phyloP scores from a whole-genome alignment of 2,797 vertebrate species.

The Myotis pilosus region DNA sequence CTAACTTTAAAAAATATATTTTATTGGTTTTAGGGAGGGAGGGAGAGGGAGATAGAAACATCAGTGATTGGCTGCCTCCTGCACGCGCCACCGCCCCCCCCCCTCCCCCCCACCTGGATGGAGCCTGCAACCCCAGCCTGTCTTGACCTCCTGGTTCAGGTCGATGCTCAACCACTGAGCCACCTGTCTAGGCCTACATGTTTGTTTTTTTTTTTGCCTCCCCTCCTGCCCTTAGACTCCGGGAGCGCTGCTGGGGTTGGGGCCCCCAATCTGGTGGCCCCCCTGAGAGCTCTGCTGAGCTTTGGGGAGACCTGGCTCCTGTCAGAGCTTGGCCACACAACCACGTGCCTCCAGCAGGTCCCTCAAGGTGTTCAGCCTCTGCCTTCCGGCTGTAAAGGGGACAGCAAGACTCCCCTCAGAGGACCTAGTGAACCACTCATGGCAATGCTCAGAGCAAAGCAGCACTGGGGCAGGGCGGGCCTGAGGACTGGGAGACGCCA shows the following conservation, averaged over 20 bases:
- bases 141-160: too few species aligned
- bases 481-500: background rate
- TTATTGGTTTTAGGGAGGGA: too few species aligned
- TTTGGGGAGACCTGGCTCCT: background rate
- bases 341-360: too few species aligned
- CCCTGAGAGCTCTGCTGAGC: background rate
- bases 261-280: background rate
- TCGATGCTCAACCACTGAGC: too few species aligned
- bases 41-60: too few species aligned
- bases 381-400: background rate
- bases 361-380: background rate
- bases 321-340: background rate
- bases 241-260: accelerated
- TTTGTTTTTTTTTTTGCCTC: too few species aligned
- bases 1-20: background rate
- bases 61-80: too few species aligned
- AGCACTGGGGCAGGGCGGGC: accelerated
- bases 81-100: too few species aligned
- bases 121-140: too few species aligned
- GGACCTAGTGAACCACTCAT: background rate
- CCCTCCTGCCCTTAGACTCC: too few species aligned
- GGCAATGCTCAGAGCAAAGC: background rate
- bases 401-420: background rate
- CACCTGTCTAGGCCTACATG: too few species aligned
- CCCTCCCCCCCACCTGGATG: accelerated